Evolutionary conservation across 2,888 invertebrate genomes (phyloP), one percentile per base, ranked within the genome.

Genomic region (Carpatolechia fugitivella): DNA sequence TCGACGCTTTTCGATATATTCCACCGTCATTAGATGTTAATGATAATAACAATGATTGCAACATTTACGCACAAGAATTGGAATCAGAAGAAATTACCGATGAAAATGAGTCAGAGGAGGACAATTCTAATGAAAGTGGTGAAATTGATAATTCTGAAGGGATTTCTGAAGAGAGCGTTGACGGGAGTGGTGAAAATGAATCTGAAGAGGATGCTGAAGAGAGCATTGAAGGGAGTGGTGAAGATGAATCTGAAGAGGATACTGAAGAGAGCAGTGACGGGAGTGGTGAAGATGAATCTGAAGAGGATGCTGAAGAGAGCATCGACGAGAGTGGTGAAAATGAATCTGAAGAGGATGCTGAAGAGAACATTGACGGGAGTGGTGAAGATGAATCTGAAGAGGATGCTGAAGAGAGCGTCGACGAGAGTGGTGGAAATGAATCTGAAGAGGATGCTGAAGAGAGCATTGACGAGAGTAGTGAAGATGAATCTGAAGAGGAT

Each of bases 1-100:
- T 84, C 0, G 81, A 81, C 60, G 80, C 84, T 13, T 76, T 83
- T 33, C 73, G 80, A 20, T 82, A 80, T 38, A 68, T 75, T 35
- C 69, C 74, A 1, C 72, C 50, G 7, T 13, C 29, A 20, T 11
- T 55, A 6, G 60, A 68, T 14, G 70, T 69, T 20, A 64, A 64
- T 8, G 63, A 55, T 7, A 60, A 68, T 14, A 70, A 69, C 20
- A 64, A 64, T 8, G 63, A 65, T n/a, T 80, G 82, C 55, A 33
- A 58, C 14, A 59, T 79, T 13, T 83, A 80, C 33, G 62, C 60
- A 54, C 64, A 54, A 18, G 52, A 57, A 13, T 38, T 48, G 13
- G 48, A 48, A 16, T 16, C 48, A 18, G 33, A n/a, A 2, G 46
- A 46, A 46, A 30, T 13, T 13, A 40, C 3, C 8, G 13, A 4